Conservation (phyloP, 2,113 vertebrate genomes). For the Pantherophis guttatus region DNA sequence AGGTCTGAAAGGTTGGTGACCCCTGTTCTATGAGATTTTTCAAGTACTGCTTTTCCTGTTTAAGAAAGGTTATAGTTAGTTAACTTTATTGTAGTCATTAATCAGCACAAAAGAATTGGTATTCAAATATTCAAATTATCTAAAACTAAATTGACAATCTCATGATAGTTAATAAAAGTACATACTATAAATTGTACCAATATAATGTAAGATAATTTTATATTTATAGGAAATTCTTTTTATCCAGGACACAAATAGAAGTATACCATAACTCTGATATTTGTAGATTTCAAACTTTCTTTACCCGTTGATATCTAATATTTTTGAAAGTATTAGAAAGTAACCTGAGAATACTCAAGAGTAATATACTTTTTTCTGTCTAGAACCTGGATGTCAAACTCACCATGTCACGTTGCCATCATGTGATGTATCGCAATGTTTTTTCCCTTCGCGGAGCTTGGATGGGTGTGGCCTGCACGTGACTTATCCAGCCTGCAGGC, state of each 20-base stretch:
- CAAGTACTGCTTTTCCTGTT: neutral
- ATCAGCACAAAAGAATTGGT: too few species aligned
- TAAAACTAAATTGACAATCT: too few species aligned
- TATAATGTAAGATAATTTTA: neutral
- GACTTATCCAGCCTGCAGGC: too few species aligned
- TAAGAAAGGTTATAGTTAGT: neutral
- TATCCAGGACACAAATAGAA: neutral
- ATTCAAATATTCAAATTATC: too few species aligned
- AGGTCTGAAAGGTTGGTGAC: too few species aligned
- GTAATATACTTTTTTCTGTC: neutral
- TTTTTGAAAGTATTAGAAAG: neutral
- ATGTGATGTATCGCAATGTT: too few species aligned
- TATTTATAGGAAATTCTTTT: neutral
- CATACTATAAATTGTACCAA: neutral
- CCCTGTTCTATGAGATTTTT: neutral
- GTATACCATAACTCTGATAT: neutral
- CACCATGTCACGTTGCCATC: fast-evolving
- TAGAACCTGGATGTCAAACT: too few species aligned
- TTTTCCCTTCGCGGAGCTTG: too few species aligned
- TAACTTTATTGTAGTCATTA: too few species aligned
- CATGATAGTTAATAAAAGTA: too few species aligned
- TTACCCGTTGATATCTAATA: neutral
- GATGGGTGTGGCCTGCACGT: too few species aligned
- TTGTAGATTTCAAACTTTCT: neutral
- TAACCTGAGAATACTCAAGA: neutral